A percentile compares a stretch with the other conserved stretches of the same genome.
Evolutionary conservation across 2,888 invertebrate species (phyloP).

Genomic region (Xestoiulus laeticollis): DNA sequence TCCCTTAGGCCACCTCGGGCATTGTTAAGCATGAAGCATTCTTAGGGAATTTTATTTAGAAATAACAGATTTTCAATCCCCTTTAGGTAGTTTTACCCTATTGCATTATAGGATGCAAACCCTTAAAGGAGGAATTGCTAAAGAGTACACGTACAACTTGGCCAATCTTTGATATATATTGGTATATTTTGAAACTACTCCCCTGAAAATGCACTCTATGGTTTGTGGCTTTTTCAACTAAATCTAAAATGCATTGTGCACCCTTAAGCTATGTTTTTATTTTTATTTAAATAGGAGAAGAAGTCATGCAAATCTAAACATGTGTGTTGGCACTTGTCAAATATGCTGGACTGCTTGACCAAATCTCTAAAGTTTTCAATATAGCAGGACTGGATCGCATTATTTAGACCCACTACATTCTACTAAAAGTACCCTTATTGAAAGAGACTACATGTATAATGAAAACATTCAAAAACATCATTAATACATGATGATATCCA

Average conservation of each 20-base stretch:
- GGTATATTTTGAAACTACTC: not conserved
- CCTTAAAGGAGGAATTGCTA: constrained; percentile 8
- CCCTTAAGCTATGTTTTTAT: not conserved
- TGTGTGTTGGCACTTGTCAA: not conserved
- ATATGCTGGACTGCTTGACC: not conserved
- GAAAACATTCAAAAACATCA: too few relatives aligned
- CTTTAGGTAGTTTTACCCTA: constrained; percentile 26
- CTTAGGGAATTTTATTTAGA: constrained; percentile 37
- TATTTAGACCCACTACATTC: too few relatives aligned
- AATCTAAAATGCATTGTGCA: constrained; percentile 17
- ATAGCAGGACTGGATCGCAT: too few relatives aligned
- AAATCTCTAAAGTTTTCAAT: not conserved
- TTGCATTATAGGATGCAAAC: constrained; percentile 26
- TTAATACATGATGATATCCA: too few relatives aligned
- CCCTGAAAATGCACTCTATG: not conserved
- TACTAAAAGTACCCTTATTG: too few relatives aligned
- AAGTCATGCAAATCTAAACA: not conserved
- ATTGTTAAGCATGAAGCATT: constrained; percentile 40
- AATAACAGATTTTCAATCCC: constrained; percentile 31
- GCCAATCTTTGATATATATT: constrained; percentile 18
- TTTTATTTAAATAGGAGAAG: not conserved
- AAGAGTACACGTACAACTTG: not conserved
- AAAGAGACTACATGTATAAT: too few relatives aligned
- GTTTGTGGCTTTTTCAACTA: constrained; percentile 1
- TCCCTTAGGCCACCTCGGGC: constrained; percentile 30